phyloP scores from a whole-genome alignment of 2,113 vertebrate species.

The Ochotona princeps region DNA sequence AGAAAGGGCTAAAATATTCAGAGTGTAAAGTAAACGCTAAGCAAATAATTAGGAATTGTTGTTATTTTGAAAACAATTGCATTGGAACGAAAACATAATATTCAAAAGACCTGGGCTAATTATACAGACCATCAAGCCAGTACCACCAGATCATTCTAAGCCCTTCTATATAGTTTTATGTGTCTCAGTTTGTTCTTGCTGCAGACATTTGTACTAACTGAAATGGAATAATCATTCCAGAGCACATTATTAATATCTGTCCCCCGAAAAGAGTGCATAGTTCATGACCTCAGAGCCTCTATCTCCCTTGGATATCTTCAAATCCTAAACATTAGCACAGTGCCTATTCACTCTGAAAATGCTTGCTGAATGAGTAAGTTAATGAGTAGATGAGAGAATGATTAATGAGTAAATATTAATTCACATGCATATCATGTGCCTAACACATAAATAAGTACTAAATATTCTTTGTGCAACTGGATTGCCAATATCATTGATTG shows the following conservation, averaged over 20 bases:
- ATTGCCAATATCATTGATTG: not conserved
- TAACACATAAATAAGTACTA: not conserved
- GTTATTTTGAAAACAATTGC: slow-evolving; percentile 27
- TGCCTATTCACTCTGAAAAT: not conserved
- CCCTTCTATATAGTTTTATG: not conserved
- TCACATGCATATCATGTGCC: not conserved
- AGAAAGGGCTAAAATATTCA: not conserved
- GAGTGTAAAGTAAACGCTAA: not conserved
- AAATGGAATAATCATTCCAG: slow-evolving; percentile 14
- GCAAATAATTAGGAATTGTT: not conserved
- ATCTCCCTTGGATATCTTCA: not conserved
- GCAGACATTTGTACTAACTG: not conserved
- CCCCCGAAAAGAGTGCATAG: not conserved
- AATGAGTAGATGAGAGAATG: not conserved
- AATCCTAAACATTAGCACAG: not conserved
- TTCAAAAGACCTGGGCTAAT: not conserved
- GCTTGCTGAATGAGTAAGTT: not conserved
- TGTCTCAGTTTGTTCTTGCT: not conserved
- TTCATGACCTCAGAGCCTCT: not conserved
- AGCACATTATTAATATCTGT: not conserved
- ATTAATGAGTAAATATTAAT: not conserved
- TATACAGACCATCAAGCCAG: not conserved
- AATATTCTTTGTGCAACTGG: slow-evolving; percentile 31
- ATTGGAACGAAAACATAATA: not conserved
- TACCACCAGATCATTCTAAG: not conserved